Base-by-base conservation (phyloP, 2,888 invertebrate species). In the Drosophila mercatorum region DNA sequence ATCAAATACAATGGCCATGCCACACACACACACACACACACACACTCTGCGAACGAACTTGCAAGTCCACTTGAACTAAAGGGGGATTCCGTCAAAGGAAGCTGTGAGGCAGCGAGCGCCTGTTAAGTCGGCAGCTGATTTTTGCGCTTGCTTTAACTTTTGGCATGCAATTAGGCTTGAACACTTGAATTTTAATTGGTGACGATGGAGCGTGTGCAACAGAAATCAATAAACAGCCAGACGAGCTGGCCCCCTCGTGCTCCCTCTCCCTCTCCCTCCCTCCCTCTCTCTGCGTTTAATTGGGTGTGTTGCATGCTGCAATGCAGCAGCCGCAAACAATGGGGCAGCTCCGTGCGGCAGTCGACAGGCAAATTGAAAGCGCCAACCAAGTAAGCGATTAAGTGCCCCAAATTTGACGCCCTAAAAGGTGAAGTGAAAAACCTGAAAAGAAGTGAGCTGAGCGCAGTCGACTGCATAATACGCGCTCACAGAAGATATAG, bases 161-260 rank as follows among this genome's bases (percentile, higher is more conserved):
- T 38, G 66, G 51, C 67, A 68, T 64, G 81, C 77, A 86, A 84
- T 86, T 86, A 78, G 81, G 84, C 84, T 67, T 73, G 65, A 74
- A 56, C 61, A 72, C 77, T 75, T 68, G 83, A 69, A 63, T 86
- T 81, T 83, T 86, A 84, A 84, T 84, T 84, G 83, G 61, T 59
- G 57, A 47, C 59, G 44, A 44, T 62, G 64, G 57, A 67, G 71
- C 57, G 67, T 59, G 67, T 59, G 51, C 17, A 51, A 52, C 58
- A 43, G 76, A 75, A 83, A 83, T 85, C 83, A 85, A 83, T 83
- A 78, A 83, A 68, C 64, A 34, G 74, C 68, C 68, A 76, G 62
- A 63, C 61, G 67, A 59, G 56, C 40, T 59, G 55, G 57, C 53
- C 14, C 38, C 12, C 52, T 8, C 4, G 0, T 2, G 5, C 56